Evolutionary conservation across 2,113 vertebrate species (phyloP).

Genomic region (Austrofundulus limnaeus): DNA sequence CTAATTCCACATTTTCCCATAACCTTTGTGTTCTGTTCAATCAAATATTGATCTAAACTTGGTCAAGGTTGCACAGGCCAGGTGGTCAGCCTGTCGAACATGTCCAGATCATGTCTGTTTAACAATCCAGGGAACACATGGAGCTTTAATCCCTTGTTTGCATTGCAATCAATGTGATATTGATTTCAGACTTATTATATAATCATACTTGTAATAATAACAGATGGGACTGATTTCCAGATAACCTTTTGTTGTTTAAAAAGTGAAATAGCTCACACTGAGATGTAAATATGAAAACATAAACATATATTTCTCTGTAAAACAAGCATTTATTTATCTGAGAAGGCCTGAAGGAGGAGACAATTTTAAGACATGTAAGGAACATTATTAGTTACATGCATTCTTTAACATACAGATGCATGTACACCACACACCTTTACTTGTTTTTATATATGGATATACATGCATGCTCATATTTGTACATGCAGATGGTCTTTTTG

Average conservation of each 20-base stretch:
- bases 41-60: slow-evolving; percentile 67
- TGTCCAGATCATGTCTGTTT: slow-evolving; percentile 59
- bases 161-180: slow-evolving; percentile 67
- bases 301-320: slow-evolving; percentile 20
- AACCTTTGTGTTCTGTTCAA: slow-evolving; percentile 71
- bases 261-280: slow-evolving; percentile 1
- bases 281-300: slow-evolving; percentile 28
- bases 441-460: slow-evolving; percentile 15
- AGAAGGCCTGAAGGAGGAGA: slow-evolving; percentile 50
- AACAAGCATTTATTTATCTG: slow-evolving; percentile 31
- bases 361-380: slow-evolving; percentile 61
- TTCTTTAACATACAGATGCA: slow-evolving; percentile 58
- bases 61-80: slow-evolving; percentile 71
- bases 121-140: slow-evolving; percentile 54
- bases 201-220: slow-evolving; percentile 69
- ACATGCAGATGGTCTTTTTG: slow-evolving; percentile 52
- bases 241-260: slow-evolving; percentile 40
- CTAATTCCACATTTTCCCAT: slow-evolving; percentile 69
- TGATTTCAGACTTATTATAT: slow-evolving; percentile 72
- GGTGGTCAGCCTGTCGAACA: slow-evolving; percentile 66
- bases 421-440: slow-evolving; percentile 18
- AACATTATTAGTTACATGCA: slow-evolving; percentile 75
- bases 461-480: slow-evolving; percentile 31
- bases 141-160: slow-evolving; percentile 72
- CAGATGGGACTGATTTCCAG: slow-evolving; percentile 53